phyloP scores from a whole-genome alignment of 2,797 vertebrate genomes.

The Halcyon chelicuti region DNA sequence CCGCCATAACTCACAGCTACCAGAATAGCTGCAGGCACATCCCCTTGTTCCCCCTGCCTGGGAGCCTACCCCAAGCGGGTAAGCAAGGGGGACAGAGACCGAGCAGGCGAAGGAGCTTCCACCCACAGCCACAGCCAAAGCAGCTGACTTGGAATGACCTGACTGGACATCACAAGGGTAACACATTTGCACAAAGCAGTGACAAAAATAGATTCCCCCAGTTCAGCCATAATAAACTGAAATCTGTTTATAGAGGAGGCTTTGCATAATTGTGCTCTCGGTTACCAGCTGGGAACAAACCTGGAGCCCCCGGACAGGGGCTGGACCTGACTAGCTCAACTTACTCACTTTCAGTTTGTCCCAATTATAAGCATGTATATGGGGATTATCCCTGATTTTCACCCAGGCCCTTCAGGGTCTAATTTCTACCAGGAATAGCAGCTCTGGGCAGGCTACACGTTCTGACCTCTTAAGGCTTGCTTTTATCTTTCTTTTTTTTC shows the following conservation, averaged over 20 bases:
- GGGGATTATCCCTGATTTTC: constrained; percentile 72
- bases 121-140: not conserved
- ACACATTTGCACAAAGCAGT: not conserved
- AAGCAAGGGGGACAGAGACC: not conserved
- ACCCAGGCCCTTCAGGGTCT: constrained; percentile 11
- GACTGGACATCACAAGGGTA: constrained; percentile 53
- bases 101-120: rapidly evolving
- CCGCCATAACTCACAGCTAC: constrained; percentile 77
- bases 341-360: constrained; percentile 47
- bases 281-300: not conserved
- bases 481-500: not conserved
- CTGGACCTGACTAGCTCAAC: not conserved
- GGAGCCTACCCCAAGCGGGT: not conserved
- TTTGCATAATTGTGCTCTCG: constrained; percentile 11
- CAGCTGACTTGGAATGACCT: constrained; percentile 63
- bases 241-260: constrained; percentile 48
- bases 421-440: constrained; percentile 38
- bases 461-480: not conserved
- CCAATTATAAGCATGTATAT: constrained; percentile 54
- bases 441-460: not conserved
- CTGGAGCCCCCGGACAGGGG: not conserved
- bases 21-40: constrained; percentile 81
- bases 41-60: not conserved
- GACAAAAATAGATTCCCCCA: constrained; percentile 46
- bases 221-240: not conserved